Base-by-base conservation (phyloP, 1,140 invertebrate genomes). In the Calosoma granatense region DNA sequence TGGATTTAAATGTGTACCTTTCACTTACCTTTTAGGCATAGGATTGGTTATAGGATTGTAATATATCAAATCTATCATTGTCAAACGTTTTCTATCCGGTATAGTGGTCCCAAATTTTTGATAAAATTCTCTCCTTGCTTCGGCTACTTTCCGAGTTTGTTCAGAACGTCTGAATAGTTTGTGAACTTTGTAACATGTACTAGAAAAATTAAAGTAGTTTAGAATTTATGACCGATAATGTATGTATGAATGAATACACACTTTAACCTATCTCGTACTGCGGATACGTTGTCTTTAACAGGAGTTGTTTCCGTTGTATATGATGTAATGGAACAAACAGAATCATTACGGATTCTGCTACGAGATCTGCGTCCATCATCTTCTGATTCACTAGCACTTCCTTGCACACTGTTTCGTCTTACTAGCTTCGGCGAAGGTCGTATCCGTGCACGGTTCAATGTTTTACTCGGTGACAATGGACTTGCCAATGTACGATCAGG, bases 21-120 rank as follows among this genome's bases (percentile, higher is more conserved):
- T n/a, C n/a, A 58, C 41, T 60, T 64, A 67, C 67, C 57, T 64
- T 47, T 47, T 9, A 11, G 41, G 41, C 81, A 85, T 84, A 1
- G 82, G 82, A 74, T 87, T 88, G 19, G 77, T 80, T 1, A 72
- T 68, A 1, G 91, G 92, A 74, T 94, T 94, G 70, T 90, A 93
- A 72, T 87, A 92, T 63, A 94, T 92, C 47, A 94, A 78, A 75
- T 94, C 92, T 63, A 87, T 86, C 90, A 94, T 93, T 39, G 85
- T 94, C 56, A 94, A 79, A 53, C 81, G 81, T 20, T 76, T 76
- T 63, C 80, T 76, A 62, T 90, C 86, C 1, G 82, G 78, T 20
- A 72, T 70, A 56, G 73, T 76, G 20, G 80, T 70, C 22, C 76
- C 76, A 56, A 76, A 77, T 53, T 80, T 80, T 3, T 76, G 66